These are phyloP conservation scores for Dinocampus coccinellae DNA, from an alignment of 2,888 invertebrate genomes.

Conservation along the genomic window DNA sequence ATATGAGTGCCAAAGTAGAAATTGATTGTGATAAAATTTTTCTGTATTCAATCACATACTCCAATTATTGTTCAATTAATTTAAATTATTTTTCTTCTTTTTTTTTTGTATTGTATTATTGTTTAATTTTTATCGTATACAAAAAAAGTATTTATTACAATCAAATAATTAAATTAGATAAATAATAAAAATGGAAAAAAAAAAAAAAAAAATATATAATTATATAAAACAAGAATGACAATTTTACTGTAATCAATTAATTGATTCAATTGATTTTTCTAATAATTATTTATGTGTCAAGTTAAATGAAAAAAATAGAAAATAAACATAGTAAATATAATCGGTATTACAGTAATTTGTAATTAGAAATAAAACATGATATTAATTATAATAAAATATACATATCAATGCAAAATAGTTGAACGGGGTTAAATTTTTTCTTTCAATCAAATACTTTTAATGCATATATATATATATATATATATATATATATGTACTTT, in stretches of 20 bases:
- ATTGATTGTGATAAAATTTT: slow-evolving; percentile 7
- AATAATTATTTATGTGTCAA: neutral
- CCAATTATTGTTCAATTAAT: neutral
- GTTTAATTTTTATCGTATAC: neutral
- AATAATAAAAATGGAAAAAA: no score
- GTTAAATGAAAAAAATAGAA: slow-evolving; percentile 28
- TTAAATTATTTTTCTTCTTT: neutral
- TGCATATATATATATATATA: neutral
- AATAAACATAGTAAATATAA: neutral
- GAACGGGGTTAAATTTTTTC: no score
- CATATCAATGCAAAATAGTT: no score
- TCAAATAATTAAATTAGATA: no score
- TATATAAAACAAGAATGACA: no score
- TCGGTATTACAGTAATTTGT: neutral
- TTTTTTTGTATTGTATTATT: neutral
- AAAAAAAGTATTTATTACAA: neutral
- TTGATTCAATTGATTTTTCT: neutral
- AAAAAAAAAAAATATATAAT: no score
- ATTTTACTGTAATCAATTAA: no score
- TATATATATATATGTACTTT: neutral
- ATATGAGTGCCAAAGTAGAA: neutral
- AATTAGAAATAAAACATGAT: neutral
- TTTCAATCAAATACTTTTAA: no score
- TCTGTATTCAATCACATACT: neutral
- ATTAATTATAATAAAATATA: no score